phyloP scores from a whole-genome alignment of 2,888 invertebrate species.

The Drosophila neoperkinsi region DNA sequence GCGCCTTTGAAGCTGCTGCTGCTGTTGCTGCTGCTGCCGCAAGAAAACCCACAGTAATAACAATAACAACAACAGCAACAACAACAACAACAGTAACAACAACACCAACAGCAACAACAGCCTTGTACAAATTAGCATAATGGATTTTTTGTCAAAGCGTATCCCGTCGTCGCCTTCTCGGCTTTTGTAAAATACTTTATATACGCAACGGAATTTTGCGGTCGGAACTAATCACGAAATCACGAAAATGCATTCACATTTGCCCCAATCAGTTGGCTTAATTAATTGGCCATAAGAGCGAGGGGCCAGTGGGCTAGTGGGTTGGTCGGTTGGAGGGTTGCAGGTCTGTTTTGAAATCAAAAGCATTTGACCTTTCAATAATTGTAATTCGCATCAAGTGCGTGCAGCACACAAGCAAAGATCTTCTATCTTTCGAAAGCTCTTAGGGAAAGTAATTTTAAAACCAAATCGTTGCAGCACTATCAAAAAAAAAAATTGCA shows the following conservation, averaged over 20 bases:
- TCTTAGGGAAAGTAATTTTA: not conserved
- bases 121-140: conserved; percentile 78
- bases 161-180: conserved; percentile 35
- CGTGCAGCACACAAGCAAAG: not conserved
- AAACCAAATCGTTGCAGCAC: no score
- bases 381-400: conserved; percentile 38
- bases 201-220: conserved; percentile 51
- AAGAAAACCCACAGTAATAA: conserved; percentile 33
- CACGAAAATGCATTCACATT: conserved; percentile 78
- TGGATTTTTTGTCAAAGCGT: conserved; percentile 75
- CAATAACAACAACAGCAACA: conserved; percentile 30
- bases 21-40: conserved; percentile 27
- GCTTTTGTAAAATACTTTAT: conserved; percentile 50
- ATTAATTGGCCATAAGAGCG: conserved; percentile 57
- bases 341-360: conserved; percentile 24
- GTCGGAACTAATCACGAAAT: conserved; percentile 74
- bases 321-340: not conserved
- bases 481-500: no score
- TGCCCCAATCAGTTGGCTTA: conserved; percentile 73
- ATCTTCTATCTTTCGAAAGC: not conserved
- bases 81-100: not conserved
- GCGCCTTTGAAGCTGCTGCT: conserved; percentile 66
- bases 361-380: conserved; percentile 60
- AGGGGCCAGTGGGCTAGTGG: not conserved
- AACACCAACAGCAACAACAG: conserved; percentile 29